phyloP scores from a whole-genome alignment of 2,888 invertebrate genomes.

The Thumatha senex region DNA sequence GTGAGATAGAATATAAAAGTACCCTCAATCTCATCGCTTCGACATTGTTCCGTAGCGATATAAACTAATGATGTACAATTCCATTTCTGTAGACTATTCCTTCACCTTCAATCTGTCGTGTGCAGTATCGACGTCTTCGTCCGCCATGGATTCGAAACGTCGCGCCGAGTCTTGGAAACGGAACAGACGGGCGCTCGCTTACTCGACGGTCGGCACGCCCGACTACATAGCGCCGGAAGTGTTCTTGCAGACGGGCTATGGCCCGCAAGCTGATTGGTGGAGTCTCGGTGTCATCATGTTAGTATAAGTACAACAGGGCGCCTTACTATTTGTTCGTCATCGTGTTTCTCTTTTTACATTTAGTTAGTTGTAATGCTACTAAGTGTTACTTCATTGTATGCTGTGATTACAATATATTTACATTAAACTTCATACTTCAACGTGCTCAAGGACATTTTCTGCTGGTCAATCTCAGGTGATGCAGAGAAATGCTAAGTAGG shows the following conservation, averaged over 20 bases:
- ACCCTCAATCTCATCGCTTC: no score
- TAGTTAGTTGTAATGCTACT: no score
- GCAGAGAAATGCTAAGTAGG: no score
- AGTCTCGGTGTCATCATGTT: conserved; percentile 99
- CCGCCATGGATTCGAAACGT: conserved; percentile 97
- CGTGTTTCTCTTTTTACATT: no score
- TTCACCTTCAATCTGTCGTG: conserved; percentile 23
- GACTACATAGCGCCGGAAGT: conserved; percentile 99
- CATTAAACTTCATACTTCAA: no score
- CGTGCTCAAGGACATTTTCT: no score
- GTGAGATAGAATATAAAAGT: no score
- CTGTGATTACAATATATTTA: no score
- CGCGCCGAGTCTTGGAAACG: conserved; percentile 99
- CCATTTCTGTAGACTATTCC: conserved; percentile 20
- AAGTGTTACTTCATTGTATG: no score
- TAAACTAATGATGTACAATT: conserved; percentile 9
- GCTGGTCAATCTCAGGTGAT: no score
- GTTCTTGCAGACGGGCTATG: conserved; percentile 98
- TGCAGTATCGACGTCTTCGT: conserved; percentile 74
- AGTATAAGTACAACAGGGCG: conserved; percentile 43
- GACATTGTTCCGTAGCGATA: neutral
- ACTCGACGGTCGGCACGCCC: conserved; percentile 98
- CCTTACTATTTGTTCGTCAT: neutral
- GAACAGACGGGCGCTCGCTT: conserved; percentile 96
- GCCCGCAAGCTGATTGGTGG: conserved; percentile 99